These are phyloP conservation scores for Willisornis vidua DNA, from an alignment of 2,113 vertebrate species.

Conservation along the genomic window DNA sequence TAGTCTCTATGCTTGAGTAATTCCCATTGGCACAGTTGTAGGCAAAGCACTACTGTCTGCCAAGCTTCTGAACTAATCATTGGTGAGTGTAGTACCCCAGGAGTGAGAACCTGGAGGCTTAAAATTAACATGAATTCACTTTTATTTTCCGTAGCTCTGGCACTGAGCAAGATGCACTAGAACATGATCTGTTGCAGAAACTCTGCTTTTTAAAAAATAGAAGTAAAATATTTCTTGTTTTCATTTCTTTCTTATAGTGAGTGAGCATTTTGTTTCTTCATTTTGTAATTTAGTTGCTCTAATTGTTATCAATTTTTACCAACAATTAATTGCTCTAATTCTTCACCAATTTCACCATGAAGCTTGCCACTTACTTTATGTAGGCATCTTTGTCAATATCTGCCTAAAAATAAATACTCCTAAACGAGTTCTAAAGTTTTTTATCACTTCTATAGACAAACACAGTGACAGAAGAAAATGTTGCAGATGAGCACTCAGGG, in stretches of 20 bases:
- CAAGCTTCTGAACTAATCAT: slow-evolving; percentile 60
- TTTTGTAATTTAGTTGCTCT: not conserved
- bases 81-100: slow-evolving; percentile 41
- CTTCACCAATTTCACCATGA: not conserved
- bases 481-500: not conserved
- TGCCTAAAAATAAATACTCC: not conserved
- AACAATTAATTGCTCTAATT: no score
- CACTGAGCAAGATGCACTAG: not conserved
- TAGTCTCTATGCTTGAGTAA: slow-evolving; percentile 38
- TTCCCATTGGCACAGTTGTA: slow-evolving; percentile 47
- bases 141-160: not conserved
- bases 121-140: slow-evolving; percentile 47
- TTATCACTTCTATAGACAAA: not conserved
- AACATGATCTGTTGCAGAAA: not conserved
- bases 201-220: not conserved
- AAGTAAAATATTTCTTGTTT: not conserved
- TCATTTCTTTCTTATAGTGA: not conserved
- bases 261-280: not conserved
- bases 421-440: not conserved
- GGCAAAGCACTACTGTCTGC: slow-evolving; percentile 32
- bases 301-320: no score
- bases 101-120: slow-evolving; percentile 49
- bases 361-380: not conserved
- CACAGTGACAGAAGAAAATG: not conserved
- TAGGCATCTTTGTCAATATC: not conserved